Conservation (phyloP, 2,888 invertebrate species). For the Cataglyphis altisquamis region DNA sequence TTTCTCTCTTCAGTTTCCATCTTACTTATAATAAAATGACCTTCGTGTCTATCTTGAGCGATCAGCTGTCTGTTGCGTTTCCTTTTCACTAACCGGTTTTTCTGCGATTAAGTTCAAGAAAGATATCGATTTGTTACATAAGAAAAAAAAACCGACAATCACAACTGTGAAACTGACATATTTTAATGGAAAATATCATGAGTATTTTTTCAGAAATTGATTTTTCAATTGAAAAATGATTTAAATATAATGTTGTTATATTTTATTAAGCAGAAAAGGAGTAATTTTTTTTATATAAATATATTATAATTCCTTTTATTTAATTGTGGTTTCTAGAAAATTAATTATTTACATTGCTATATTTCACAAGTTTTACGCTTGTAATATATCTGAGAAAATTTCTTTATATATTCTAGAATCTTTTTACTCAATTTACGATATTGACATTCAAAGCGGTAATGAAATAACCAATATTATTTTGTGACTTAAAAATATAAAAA, state of each 20-base stretch:
- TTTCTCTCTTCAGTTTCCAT: not conserved
- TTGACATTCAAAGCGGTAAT: not conserved
- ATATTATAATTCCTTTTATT: conserved; percentile 2
- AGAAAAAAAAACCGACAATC: not conserved
- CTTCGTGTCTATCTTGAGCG: conserved; percentile 41
- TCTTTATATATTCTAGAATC: not conserved
- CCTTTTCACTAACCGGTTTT: conserved; percentile 39
- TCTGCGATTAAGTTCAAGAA: conserved; percentile 44
- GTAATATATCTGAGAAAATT: conserved; percentile 12
- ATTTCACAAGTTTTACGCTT: not conserved
- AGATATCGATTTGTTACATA: not conserved
- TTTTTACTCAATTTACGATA: not conserved
- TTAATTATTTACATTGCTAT: not conserved
- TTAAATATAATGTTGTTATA: not conserved
- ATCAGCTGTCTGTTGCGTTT: conserved; percentile 15
- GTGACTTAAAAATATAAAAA: not conserved
- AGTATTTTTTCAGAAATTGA: not conserved
- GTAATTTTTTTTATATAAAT: not conserved
- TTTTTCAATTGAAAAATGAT: not conserved
- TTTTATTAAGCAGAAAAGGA: not conserved
- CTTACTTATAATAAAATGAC: conserved; percentile 47
- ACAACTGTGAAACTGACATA: not conserved
- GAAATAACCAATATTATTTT: not conserved
- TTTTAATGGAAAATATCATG: not conserved
- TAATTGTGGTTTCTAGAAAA: not conserved